Conservation (phyloP, 2,888 invertebrate species). For the Sabatieria punctata region DNA sequence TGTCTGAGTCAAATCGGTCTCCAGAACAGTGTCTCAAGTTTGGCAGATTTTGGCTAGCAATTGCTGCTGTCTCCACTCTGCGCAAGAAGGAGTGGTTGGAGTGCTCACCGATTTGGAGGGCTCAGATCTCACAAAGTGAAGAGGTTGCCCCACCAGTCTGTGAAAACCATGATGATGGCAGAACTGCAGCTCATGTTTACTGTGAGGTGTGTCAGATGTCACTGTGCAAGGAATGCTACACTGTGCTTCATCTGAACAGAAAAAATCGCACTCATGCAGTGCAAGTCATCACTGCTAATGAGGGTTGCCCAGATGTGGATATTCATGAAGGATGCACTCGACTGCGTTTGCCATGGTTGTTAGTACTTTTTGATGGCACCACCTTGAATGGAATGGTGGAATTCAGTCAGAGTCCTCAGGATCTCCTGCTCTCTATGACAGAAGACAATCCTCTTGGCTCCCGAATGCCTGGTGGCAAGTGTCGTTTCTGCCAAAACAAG, state of each 20-base stretch:
- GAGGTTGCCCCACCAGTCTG: slow-evolving; percentile 38
- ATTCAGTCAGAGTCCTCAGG: slow-evolving; percentile 38
- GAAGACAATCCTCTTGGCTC: too few species aligned
- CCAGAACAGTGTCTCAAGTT: not conserved
- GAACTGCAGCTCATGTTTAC: slow-evolving; percentile 75
- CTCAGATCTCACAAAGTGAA: slow-evolving; percentile 2
- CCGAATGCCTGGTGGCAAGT: slow-evolving; percentile 4
- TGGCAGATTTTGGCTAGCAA: slow-evolving; percentile 53
- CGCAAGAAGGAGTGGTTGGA: slow-evolving; percentile 39
- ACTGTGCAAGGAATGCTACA: slow-evolving; percentile 81
- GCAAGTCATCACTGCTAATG: slow-evolving; percentile 37
- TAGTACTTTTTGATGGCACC: slow-evolving; percentile 75
- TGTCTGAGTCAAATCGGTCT: too few species aligned
- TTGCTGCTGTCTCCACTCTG: slow-evolving; percentile 78
- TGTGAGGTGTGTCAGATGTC: slow-evolving; percentile 53
- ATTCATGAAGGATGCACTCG: slow-evolving; percentile 87
- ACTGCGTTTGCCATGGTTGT: slow-evolving; percentile 82
- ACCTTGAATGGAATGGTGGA: slow-evolving; percentile 65
- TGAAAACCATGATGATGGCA: slow-evolving; percentile 87
- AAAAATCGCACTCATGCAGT: slow-evolving; percentile 65
- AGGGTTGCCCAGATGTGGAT: slow-evolving; percentile 50
- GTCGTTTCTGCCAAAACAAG: slow-evolving; percentile 16
- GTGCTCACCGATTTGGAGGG: slow-evolving; percentile 12
- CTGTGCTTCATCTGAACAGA: slow-evolving; percentile 77
- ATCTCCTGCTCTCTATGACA: not conserved